phyloP scores from a whole-genome alignment of 2,113 vertebrate genomes.

The Abramis brama region DNA sequence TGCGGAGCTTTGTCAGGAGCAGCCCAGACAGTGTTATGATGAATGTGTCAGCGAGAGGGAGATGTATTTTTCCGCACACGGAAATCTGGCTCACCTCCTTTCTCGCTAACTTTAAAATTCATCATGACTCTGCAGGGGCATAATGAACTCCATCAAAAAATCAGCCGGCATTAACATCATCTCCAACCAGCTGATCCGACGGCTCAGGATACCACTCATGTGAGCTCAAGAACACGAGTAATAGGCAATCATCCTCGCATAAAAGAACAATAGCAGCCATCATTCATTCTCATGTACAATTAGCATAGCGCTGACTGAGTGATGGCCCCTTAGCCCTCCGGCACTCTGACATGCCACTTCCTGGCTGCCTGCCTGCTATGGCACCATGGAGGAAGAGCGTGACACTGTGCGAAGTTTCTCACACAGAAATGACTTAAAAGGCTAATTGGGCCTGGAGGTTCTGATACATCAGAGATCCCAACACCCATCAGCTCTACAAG shows the following conservation, averaged over 20 bases:
- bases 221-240: constrained; percentile 44
- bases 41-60: constrained; percentile 38
- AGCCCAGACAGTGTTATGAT: constrained; percentile 42
- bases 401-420: constrained; percentile 26
- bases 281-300: constrained; percentile 47
- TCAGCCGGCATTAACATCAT: constrained; percentile 42
- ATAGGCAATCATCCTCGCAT: constrained; percentile 46
- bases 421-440: constrained; percentile 38
- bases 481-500: constrained; percentile 9
- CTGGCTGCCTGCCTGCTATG: constrained; percentile 27
- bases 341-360: constrained; percentile 25
- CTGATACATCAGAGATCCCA: constrained; percentile 13
- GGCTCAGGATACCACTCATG: constrained; percentile 29
- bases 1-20: constrained; percentile 38
- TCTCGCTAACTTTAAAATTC: constrained; percentile 45
- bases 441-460: constrained; percentile 44
- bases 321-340: constrained; percentile 37
- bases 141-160: constrained; percentile 49
- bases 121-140: constrained; percentile 45
- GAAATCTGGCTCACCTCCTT: constrained; percentile 48
- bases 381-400: background rate
- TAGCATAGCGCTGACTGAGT: constrained; percentile 28
- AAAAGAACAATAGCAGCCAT: constrained; percentile 47
- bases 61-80: constrained; percentile 25
- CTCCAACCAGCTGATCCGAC: constrained; percentile 32